Base-by-base conservation (phyloP, 2,113 vertebrate genomes). In the Geococcyx californianus region DNA sequence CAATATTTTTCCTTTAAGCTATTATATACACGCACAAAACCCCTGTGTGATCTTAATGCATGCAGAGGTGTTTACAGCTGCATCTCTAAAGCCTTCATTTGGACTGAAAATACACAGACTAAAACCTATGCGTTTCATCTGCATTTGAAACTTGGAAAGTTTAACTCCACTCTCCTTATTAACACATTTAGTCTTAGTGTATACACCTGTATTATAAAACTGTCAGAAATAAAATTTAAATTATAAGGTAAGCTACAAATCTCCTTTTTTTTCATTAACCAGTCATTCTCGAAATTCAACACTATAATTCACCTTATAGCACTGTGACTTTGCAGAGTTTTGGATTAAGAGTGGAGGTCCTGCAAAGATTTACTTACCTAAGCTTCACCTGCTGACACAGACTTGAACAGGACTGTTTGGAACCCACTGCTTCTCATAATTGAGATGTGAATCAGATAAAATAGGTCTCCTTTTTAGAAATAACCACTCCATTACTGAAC, bases 21-120 rank as follows among this genome's bases (percentile, higher is more conserved):
- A 17, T 34, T 9, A 44, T 28, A 28, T 14, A 51, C 1, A 1
- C 6, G 29, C 70, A 33, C 12, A 40, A 45, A 91, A 19, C 28
- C 13, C 25, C 23, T 24, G 17, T 13, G 33, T 7, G 15, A 36
- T 64, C 38, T 24, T 23, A 33, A 6, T 3, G 17, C 0, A 1
- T 29, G 56, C 80, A 16, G 26, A 63, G 52, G 77, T 47, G 47
- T 55, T 81, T 68, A 33, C 45, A 87, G 83, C 51, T 73, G 16
- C 60, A 11, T 9, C 63, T 52, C 58, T 73, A 36, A 38, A 54
- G 17, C 26, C 72, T 88, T 40, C 9, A 2, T 5, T 25, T 23
- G 70, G 31, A 44, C 87, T 86, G 83, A 34, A 69, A 83, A 52
- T 6, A 24, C n/a, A 20, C 26, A n/a, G n/a, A 25, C 4, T 36